Base-by-base conservation (phyloP, 2,888 invertebrate species). In the Geophilus truncorum region DNA sequence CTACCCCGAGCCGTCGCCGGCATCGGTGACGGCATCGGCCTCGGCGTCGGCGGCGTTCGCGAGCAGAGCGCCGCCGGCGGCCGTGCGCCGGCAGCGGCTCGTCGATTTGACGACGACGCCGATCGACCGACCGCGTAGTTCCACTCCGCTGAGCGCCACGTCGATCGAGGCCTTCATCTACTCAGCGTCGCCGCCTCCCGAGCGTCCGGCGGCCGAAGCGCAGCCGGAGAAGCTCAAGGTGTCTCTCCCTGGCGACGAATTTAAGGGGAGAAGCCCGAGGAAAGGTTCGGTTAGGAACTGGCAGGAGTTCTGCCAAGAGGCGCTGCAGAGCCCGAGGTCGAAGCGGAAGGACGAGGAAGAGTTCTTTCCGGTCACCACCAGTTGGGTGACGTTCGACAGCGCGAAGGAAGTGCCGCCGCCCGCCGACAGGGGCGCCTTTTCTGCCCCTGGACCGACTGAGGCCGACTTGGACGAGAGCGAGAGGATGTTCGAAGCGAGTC, bases 251-350 rank as follows among this genome's bases (percentile, higher is more conserved):
- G 81, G 80, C 12, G 82, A 82, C 32, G 82, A 82, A 45, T 82
- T 82, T 34, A 23, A 75, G 75, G 76, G 40, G 32, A 81, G 80
- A 84, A 90, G 90, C 25, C 90, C 91, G 0, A 6, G 80, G 34
- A 86, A 89, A 83, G 84, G 89, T n/a, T n/a, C 85, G 81, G 87
- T 86, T 83, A 87, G 86, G 86, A 87, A 85, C 85, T 86, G 86
- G 89, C 86, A 83, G 85, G 89, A 85, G 79, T 87, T 87, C 83
- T 86, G 87, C 78, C 85, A 87, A 81, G 84, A 86, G 82, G 92
- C 91, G 0, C 88, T 91, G n/a, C 87, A 88, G 79, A 87, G 87
- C 81, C 87, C 89, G 3, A 85, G 87, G 30, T 84, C 84, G 34
- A 80, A 83, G 12, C 84, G 86, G 32, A 84, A 84, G 57, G 80